Conservation (phyloP, 2,797 vertebrate genomes). For the Cynopterus sphinx region DNA sequence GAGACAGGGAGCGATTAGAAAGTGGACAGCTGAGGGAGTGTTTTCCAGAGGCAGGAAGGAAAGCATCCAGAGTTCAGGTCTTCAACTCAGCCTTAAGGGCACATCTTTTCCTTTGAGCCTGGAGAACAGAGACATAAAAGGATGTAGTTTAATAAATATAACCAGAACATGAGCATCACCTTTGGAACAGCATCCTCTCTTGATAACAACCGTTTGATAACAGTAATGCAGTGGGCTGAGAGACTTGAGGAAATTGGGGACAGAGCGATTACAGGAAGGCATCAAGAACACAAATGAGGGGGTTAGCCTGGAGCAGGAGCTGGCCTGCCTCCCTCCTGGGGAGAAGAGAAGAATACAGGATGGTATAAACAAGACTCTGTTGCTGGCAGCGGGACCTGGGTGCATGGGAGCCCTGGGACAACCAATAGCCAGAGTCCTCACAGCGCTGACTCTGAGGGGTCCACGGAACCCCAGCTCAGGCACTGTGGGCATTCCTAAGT, state of each 20-base stretch:
- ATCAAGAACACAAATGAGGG: too few relatives aligned
- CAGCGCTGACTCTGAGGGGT: not conserved
- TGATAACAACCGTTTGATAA: not conserved
- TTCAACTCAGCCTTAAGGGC: not conserved
- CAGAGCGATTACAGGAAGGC: not conserved
- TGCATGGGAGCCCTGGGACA: not conserved
- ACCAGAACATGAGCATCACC: not conserved
- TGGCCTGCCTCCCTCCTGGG: not conserved
- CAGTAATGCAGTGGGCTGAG: not conserved
- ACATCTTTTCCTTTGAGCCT: not conserved
- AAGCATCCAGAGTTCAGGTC: not conserved
- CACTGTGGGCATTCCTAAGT: too few relatives aligned
- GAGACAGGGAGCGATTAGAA: not conserved
- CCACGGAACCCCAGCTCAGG: not conserved
- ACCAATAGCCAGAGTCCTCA: not conserved
- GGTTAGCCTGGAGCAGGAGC: not conserved
- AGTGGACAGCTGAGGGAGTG: not conserved
- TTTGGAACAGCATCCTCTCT: not conserved
- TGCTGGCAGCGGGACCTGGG: not conserved
- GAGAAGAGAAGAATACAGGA: not conserved
- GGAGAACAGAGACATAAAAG: not conserved
- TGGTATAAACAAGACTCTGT: not conserved
- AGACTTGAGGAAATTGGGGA: not conserved
- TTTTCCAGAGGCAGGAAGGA: not conserved
- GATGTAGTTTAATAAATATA: not conserved